A percentile compares a stretch with the other conserved stretches of the same genome.
These are phyloP conservation scores for Erynnis tages DNA, from an alignment of 2,888 invertebrate genomes.

Conservation along the genomic window DNA sequence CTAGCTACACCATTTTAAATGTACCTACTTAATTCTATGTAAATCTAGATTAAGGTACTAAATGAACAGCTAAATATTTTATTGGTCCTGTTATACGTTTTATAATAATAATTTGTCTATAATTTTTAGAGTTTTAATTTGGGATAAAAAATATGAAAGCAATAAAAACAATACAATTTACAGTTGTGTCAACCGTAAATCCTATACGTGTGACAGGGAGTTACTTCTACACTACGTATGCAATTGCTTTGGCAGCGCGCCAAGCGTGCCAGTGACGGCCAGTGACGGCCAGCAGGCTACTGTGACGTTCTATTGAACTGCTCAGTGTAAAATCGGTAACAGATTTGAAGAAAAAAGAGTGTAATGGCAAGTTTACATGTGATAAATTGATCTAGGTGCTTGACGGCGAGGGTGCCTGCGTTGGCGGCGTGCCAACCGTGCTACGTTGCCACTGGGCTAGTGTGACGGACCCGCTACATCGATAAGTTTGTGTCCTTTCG, in stretches of 20 bases:
- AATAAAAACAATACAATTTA: slow-evolving; percentile 23
- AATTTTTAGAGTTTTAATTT: neutral
- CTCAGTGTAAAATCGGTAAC: neutral
- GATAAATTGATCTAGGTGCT: slow-evolving; percentile 15
- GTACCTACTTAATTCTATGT: no score
- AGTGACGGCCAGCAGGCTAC: slow-evolving; percentile 16
- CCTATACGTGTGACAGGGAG: slow-evolving; percentile 30
- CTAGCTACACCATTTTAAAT: no score
- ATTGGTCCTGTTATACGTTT: no score
- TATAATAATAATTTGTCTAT: no score
- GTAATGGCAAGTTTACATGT: slow-evolving; percentile 8
- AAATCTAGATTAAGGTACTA: no score
- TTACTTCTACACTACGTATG: slow-evolving; percentile 20
- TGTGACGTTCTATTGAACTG: slow-evolving; percentile 15
- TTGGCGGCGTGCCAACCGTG: slow-evolving; percentile 21
- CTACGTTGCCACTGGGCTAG: slow-evolving; percentile 1
- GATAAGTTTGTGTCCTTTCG: no score
- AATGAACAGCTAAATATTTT: no score
- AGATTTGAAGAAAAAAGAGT: slow-evolving; percentile 8
- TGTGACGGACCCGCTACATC: slow-evolving; percentile 5
- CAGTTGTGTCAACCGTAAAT: slow-evolving; percentile 43
- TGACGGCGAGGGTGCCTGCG: slow-evolving; percentile 1
- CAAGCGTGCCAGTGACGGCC: slow-evolving; percentile 19
- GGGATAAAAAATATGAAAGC: slow-evolving; percentile 2
- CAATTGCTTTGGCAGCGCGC: slow-evolving; percentile 19